These are phyloP conservation scores for Pycnomerus fuliginosus DNA, from an alignment of 2,888 invertebrate species.

Conservation along the genomic window DNA sequence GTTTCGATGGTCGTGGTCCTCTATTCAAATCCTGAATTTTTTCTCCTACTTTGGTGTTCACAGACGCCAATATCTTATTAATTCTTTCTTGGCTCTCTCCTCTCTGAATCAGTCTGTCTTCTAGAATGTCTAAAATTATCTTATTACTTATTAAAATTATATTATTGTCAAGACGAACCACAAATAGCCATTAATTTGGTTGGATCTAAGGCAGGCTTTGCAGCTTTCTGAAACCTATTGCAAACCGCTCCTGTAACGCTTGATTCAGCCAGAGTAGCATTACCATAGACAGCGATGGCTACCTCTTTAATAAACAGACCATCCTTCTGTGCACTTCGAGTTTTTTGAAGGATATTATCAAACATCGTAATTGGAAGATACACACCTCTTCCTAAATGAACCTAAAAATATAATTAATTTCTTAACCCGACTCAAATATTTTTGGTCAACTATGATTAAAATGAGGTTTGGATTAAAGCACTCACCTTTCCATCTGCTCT, in stretches of 20 bases:
- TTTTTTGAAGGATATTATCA: not conserved
- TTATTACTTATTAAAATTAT: not conserved
- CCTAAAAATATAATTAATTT: too few relatives aligned
- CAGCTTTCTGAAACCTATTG: not conserved
- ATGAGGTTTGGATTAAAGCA: too few relatives aligned
- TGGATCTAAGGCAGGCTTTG: not conserved
- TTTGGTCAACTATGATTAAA: too few relatives aligned
- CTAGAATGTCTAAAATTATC: not conserved
- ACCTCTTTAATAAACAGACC: not conserved
- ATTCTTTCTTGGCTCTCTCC: not conserved
- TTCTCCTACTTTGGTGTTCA: not conserved
- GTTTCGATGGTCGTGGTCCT: too few relatives aligned
- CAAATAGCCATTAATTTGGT: not conserved
- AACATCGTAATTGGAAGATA: not conserved
- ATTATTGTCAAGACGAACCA: not conserved
- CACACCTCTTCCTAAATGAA: not conserved
- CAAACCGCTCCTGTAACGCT: not conserved
- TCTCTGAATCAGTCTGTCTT: not conserved
- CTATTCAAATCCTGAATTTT: not conserved
- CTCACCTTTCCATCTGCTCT: too few relatives aligned
- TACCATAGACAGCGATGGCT: not conserved
- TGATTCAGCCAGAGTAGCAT: not conserved
- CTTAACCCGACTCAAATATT: too few relatives aligned
- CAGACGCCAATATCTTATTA: not conserved
- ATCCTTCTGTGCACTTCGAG: not conserved